Conservation (phyloP, 2,888 invertebrate genomes). For the Gnatocerus cornutus region DNA sequence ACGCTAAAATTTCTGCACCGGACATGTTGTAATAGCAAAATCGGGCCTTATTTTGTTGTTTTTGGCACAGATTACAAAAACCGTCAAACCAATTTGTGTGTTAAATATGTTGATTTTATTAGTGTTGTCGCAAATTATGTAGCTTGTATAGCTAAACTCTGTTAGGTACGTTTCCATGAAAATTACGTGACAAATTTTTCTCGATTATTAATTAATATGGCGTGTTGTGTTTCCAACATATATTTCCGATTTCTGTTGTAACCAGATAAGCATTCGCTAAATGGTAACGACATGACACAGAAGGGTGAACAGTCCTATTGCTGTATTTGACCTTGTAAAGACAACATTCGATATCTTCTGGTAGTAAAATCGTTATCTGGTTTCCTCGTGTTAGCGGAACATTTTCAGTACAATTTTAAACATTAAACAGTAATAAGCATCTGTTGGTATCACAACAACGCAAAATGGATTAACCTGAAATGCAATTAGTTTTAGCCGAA, state of each 20-base stretch:
- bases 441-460: constrained; percentile 5
- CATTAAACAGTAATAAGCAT: constrained; percentile 35
- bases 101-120: neutral
- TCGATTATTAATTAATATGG: constrained; percentile 1
- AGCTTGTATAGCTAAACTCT: neutral
- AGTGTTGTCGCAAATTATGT: neutral
- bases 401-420: constrained; percentile 6
- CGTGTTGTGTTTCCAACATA: constrained; percentile 5
- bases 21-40: neutral
- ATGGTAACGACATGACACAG: constrained; percentile 15
- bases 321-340: constrained; percentile 15
- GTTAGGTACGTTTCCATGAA: neutral
- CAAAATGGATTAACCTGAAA: constrained; percentile 11
- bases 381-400: constrained; percentile 27
- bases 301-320: neutral
- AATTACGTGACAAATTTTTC: constrained; percentile 9
- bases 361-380: constrained; percentile 39
- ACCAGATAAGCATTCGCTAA: constrained; percentile 8
- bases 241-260: constrained; percentile 10
- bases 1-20: neutral
- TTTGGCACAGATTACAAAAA: neutral
- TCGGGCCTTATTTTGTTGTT: neutral
- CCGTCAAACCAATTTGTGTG: neutral
- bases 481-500: constrained; percentile 2
- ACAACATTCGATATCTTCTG: constrained; percentile 38